A percentile compares a stretch with the other conserved stretches of the same genome.
Evolutionary conservation across 2,113 vertebrate species (phyloP).

Genomic region (Scolopax mira): DNA sequence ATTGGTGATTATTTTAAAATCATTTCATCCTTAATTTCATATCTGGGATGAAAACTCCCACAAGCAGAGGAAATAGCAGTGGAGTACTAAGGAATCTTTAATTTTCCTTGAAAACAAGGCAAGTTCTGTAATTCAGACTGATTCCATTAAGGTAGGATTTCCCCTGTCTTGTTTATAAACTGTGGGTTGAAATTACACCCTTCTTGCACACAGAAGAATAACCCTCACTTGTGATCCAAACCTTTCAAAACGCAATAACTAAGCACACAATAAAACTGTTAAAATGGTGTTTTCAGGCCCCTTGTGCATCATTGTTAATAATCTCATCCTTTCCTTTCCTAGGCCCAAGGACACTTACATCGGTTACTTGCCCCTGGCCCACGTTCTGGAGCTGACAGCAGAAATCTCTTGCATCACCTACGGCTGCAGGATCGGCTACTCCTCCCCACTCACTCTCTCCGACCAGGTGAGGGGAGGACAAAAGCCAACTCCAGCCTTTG

Average conservation of each 20-base stretch:
- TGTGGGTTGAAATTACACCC: background rate
- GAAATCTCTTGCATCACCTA: constrained; percentile 95
- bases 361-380: constrained; percentile 94
- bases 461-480: constrained; percentile 86
- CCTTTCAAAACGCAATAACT: background rate
- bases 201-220: background rate
- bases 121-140: background rate
- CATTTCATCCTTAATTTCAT: background rate
- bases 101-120: background rate
- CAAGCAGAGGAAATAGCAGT: background rate
- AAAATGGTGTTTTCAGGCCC: background rate
- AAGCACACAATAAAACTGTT: background rate
- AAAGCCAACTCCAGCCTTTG: background rate
- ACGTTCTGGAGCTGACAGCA: constrained; percentile 94
- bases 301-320: background rate
- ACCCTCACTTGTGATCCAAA: background rate
- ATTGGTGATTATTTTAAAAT: background rate
- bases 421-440: constrained; percentile 95
- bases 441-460: constrained; percentile 92
- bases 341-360: constrained; percentile 93
- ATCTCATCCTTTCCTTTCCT: background rate
- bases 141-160: background rate
- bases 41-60: background rate
- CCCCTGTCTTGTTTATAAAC: background rate
- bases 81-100: background rate